Base-by-base conservation (phyloP, 2,113 vertebrate genomes). In the Pogona vitticeps region DNA sequence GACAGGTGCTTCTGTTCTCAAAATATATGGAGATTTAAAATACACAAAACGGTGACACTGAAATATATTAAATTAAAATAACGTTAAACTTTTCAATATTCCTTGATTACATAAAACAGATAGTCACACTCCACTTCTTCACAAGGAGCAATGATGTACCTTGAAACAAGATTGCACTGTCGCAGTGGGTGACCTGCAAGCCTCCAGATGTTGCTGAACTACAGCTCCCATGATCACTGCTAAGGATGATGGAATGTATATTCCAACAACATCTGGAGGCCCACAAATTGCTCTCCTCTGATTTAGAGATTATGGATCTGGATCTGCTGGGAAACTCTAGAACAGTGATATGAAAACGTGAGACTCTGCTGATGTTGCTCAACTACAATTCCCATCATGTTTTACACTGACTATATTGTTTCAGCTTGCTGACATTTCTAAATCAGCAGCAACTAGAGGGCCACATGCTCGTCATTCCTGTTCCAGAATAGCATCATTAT, bases 1-100 rank as follows among this genome's bases (percentile, higher is more conserved):
- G 67, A 18, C 18, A 59, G 26, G 18, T 0, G 0, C 70, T 7
- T 15, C 5, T 6, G 10, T 13, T 70, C 63, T 86, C 56, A 36
- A 2, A 59, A 78, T 58, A 77, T 84, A 80, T 84, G 10, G 46
- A 52, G 46, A 52, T 10, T 52, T 5, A 52, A 52, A 52, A 52
- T 52, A 52, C 46, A 52, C 5, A 52, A 52, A 5, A 6, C 5
- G 10, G 10, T 52, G 46, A 52, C 46, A 52, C 46, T 52, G 10
- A 52, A 52, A 52, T 52, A 52, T 52, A 52, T 52, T 52, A 52
- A 52, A 20, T n/a, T 26, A n/a, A 5, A 28, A 8, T 46, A 23
- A 36, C 3, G 21, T n/a, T 26, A 85, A 38, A 0, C 20, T n/a
- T 0, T 1, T n/a, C 38, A 73, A 21, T 38, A 38, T 38, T 40